Base-by-base conservation (phyloP, 1,140 invertebrate species). In the Elymnias hypermnestra region DNA sequence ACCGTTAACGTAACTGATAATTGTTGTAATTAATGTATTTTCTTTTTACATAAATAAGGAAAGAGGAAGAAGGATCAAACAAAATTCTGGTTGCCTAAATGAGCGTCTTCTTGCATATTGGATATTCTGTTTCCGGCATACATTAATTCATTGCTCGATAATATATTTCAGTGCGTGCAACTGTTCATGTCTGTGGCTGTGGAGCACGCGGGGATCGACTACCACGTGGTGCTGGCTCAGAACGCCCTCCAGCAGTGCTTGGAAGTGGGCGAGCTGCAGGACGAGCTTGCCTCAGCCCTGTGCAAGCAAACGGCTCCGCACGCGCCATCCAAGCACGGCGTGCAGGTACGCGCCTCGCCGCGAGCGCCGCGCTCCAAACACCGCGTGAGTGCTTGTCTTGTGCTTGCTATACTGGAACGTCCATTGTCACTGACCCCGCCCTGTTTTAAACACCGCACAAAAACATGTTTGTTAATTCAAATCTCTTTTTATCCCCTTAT, bases 171-270 rank as follows among this genome's bases (percentile, higher is more conserved):
- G 94, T 95, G 95, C 77, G 93, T 95, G 59, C 95, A 97, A 74
- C 88, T 98, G 58, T 98, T 98, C 84, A 97, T 96, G 90, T 97
- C 95, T 9, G 96, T 97, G 53, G 92, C 93, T 9, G 92, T 98
- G 49, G 97, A 98, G 85, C 94, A 97, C 62, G 94, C 95, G 22
- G 95, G 95, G 60, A 97, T 98, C 63, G 97, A 98, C 86, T 97
- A 97, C 79, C 97, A 98, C 73, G 96, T 98, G 59, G 94, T 95
- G 33, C 87, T 98, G 49, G 96, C 96, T 13, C 97, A 98, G 90
- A 97, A 97, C 79, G 94, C 96, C 5, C 87, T 98, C 29, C 94
- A 96, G 73, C 93, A 95, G 66, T 97, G 96, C 82, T 87, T 98
- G 29, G 93, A 96, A 60, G 92, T 94, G 72, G 90, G 92, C 41